Evolutionary conservation across 2,113 vertebrate genomes (phyloP).

Genomic region (Kryptolebias marmoratus): DNA sequence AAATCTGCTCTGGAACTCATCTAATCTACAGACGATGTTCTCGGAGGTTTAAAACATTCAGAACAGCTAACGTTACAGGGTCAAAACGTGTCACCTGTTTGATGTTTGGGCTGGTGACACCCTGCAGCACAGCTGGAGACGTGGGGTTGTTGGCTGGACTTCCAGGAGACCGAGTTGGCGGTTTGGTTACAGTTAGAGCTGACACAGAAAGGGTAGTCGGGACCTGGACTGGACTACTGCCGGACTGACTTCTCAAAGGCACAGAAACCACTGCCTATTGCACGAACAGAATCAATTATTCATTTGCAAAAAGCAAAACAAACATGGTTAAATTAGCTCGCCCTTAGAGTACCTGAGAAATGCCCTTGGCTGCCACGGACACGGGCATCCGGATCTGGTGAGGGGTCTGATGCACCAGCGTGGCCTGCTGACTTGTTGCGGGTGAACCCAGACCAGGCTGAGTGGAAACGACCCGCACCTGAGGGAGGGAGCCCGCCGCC

Average conservation of each 20-base stretch:
- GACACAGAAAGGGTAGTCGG: slow-evolving; percentile 85
- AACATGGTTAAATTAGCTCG: neutral
- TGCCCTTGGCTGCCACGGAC: slow-evolving; percentile 85
- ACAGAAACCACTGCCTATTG: slow-evolving; percentile 87
- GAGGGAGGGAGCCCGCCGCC: slow-evolving; percentile 84
- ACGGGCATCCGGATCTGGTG: slow-evolving; percentile 91
- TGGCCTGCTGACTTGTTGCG: slow-evolving; percentile 79
- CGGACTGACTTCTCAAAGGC: slow-evolving; percentile 86
- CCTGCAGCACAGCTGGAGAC: slow-evolving; percentile 87
- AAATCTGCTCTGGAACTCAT: neutral
- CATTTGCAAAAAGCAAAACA: neutral
- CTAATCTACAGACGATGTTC: neutral
- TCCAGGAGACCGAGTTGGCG: slow-evolving; percentile 82
- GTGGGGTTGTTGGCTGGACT: slow-evolving; percentile 80
- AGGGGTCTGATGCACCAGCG: slow-evolving; percentile 81
- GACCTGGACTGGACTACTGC: slow-evolving; percentile 80
- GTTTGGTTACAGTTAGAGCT: slow-evolving; percentile 83
- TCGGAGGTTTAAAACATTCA: neutral
- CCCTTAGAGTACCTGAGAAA: slow-evolving; percentile 87
- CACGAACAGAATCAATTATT: neutral
- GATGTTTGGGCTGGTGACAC: slow-evolving; percentile 87
- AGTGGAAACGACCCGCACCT: slow-evolving; percentile 91
- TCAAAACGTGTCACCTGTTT: slow-evolving; percentile 86
- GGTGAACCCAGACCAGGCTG: slow-evolving; percentile 81
- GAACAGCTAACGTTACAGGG: neutral